Conservation (phyloP, 2,113 vertebrate genomes). For the Oenanthe oenanthe region DNA sequence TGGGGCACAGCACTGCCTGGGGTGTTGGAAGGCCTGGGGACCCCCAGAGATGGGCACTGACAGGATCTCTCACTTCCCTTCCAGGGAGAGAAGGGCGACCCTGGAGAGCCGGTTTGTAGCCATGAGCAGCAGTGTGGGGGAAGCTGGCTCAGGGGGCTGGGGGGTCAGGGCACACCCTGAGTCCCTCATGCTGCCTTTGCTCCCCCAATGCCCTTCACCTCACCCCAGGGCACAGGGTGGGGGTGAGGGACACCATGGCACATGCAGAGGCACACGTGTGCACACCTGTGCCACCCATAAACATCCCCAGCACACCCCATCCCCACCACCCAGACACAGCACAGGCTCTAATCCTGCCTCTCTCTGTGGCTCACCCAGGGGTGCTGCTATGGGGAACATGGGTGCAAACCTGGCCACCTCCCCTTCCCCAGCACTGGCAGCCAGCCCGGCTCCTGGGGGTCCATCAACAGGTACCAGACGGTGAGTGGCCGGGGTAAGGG, state of each 20-base stretch:
- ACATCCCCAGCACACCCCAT: rapidly evolving
- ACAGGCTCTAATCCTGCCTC: background rate
- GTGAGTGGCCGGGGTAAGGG: background rate
- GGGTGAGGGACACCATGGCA: background rate
- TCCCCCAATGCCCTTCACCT: background rate
- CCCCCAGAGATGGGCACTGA: rapidly evolving
- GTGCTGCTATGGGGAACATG: background rate
- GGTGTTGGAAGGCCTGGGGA: too few relatives aligned
- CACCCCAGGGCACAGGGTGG: rapidly evolving
- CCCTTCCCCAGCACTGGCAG: background rate
- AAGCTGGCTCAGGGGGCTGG: background rate
- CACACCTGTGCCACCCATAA: background rate
- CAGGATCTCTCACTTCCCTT: background rate
- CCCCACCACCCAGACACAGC: background rate
- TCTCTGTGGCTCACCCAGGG: constrained; percentile 2
- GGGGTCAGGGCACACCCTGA: background rate
- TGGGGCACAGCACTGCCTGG: background rate
- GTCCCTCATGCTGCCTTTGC: rapidly evolving
- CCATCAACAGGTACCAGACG: constrained; percentile 19
- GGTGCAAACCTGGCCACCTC: background rate
- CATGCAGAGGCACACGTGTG: rapidly evolving
- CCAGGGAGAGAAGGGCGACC: constrained; percentile 70
- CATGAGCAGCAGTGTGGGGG: rapidly evolving
- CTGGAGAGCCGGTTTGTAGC: constrained; percentile 59
- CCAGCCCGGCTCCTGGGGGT: background rate